These are phyloP conservation scores for Murina feae DNA, from an alignment of 2,113 vertebrate species.

Conservation along the genomic window DNA sequence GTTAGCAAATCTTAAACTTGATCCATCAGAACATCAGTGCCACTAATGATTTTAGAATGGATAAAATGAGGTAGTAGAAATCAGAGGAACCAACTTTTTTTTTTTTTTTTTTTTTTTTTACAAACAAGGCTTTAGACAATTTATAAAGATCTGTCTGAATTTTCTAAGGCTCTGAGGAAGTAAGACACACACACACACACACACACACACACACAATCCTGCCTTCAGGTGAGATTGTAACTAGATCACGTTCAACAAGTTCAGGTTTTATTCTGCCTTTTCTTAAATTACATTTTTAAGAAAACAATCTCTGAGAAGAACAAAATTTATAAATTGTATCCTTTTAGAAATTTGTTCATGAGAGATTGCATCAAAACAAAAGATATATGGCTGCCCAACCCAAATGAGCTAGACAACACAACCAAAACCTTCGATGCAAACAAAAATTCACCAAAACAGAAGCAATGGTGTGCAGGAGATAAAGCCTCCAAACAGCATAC, in stretches of 20 bases:
- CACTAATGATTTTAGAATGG: neutral
- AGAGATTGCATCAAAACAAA: neutral
- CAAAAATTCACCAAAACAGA: neutral
- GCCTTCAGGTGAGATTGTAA: neutral
- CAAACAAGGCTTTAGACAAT: neutral
- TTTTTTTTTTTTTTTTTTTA: neutral
- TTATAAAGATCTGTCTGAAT: neutral
- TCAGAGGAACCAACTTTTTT: neutral
- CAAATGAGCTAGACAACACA: neutral
- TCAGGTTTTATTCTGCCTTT: neutral
- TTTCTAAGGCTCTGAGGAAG: neutral
- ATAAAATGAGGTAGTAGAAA: neutral
- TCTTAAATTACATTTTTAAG: neutral
- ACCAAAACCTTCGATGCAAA: neutral
- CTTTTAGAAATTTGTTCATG: neutral
- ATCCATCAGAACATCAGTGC: neutral
- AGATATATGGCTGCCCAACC: neutral
- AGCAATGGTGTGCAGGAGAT: neutral
- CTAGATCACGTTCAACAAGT: neutral
- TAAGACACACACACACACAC: neutral
- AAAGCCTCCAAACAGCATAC: neutral
- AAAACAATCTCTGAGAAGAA: slow-evolving; percentile 13
- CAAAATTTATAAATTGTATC: neutral
- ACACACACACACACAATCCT: neutral
- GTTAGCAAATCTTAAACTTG: neutral